phyloP scores from a whole-genome alignment of 1,140 invertebrate species.

The Heliothis virescens region DNA sequence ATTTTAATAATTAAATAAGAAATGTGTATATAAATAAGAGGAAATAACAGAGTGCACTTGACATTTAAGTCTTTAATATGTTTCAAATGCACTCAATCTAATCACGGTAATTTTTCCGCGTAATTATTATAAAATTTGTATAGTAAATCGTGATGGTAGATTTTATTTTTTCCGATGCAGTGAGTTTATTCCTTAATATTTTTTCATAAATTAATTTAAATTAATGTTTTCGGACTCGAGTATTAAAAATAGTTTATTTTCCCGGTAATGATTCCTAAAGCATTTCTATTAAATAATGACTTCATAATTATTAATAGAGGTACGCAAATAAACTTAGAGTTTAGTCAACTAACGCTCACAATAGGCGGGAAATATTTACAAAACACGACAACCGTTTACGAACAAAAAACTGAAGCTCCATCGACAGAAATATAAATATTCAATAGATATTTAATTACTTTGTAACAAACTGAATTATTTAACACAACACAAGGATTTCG shows the following conservation, averaged over 20 bases:
- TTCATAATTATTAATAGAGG: too few species aligned
- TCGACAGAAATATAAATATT: background rate
- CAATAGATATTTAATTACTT: background rate
- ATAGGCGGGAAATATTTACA: too few species aligned
- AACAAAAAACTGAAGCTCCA: background rate
- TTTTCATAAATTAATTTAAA: background rate
- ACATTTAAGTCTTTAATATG: constrained; percentile 32
- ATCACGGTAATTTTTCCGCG: constrained; percentile 21
- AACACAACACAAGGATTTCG: constrained; percentile 2
- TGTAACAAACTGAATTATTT: background rate
- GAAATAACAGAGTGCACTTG: constrained; percentile 17
- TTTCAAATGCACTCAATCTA: constrained; percentile 41
- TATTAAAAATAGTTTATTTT: too few species aligned
- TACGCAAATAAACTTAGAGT: too few species aligned
- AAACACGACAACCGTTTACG: background rate
- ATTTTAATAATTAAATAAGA: too few species aligned
- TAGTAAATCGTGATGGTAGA: constrained; percentile 3
- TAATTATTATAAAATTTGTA: background rate
- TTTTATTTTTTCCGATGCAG: background rate
- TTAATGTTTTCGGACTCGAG: too few species aligned
- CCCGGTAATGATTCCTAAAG: too few species aligned
- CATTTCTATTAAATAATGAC: too few species aligned
- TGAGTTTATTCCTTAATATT: background rate
- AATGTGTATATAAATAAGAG: background rate
- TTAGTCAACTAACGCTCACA: too few species aligned